Evolutionary conservation across 2,797 vertebrate species (phyloP), one percentile per base, ranked within the genome.

Genomic region (Myripristis jacobus): DNA sequence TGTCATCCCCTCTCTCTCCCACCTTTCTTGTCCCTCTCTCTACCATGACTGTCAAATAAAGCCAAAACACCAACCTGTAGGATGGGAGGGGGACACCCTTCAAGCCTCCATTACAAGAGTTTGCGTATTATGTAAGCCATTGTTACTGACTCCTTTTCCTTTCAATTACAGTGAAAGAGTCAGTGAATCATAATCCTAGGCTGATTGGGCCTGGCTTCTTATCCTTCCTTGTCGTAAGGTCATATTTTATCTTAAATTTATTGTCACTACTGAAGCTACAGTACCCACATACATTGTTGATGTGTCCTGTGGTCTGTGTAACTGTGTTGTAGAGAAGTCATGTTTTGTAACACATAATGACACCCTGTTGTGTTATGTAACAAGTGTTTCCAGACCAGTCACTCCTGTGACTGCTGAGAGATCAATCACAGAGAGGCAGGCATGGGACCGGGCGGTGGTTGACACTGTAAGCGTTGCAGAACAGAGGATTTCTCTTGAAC

Each of bases 351-450:
- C 18, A 55, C 57, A 38, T 55, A 70, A 81, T 77, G 81, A 69
- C 56, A 56, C 58, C 54, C 24, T 36, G 56, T 22, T 18, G 72
- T 62, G 79, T 93, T 94, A 80, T 77, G 63, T 92, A 93, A 93
- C 56, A 19, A 10, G 76, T 62, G 52, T 82, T 84, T 77, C 80
- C 66, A 75, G 67, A 19, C 52, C 68, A 50, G 69, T 77, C 73
- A 52, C 47, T 60, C 67, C 70, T 56, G 54, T 68, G 63, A 46
- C 22, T 31, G 51, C 52, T 8, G 36, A 44, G 54, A 67, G 81
- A 88, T 92, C 81, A 73, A 83, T 91, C 56, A 27, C 74, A 64
- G 70, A 74, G 66, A 6, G 10, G 48, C 55, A 69, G 72, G 56
- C 66, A 80, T 21, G 34, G 60, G 47, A 75, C n/a, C n/a, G 56